These are phyloP conservation scores for Onthophagus taurus DNA, from an alignment of 1,140 invertebrate species.

Conservation along the genomic window DNA sequence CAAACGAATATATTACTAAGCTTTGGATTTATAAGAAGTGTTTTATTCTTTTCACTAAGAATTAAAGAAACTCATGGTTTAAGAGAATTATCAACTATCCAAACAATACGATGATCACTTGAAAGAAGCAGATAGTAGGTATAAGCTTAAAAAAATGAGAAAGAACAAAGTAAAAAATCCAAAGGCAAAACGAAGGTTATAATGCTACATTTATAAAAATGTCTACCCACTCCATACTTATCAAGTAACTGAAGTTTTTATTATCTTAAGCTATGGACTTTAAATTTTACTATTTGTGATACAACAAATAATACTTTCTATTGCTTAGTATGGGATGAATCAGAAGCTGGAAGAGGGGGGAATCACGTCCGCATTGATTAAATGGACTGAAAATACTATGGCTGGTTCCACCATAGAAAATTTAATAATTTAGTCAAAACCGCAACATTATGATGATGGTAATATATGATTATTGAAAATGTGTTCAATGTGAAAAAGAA, in stretches of 20 bases:
- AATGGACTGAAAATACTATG: slow-evolving; percentile 12
- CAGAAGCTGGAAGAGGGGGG: slow-evolving; percentile 10
- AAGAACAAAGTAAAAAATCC: slow-evolving; percentile 6
- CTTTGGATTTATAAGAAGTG: slow-evolving; percentile 7
- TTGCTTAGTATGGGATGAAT: slow-evolving; percentile 15
- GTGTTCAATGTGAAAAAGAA: too few relatives aligned
- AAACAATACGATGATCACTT: slow-evolving; percentile 9
- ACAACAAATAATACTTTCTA: slow-evolving; percentile 10
- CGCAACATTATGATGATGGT: slow-evolving; percentile 13
- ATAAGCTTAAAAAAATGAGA: slow-evolving; percentile 7
- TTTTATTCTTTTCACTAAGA: slow-evolving; percentile 4
- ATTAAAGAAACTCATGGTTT: background rate
- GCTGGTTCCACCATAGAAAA: slow-evolving; percentile 4
- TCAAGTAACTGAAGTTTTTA: slow-evolving; percentile 15
- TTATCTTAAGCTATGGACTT: slow-evolving; percentile 12
- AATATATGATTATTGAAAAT: too few relatives aligned
- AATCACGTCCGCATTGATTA: slow-evolving; percentile 10
- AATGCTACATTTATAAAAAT: slow-evolving; percentile 11
- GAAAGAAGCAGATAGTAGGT: slow-evolving; percentile 9
- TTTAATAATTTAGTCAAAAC: slow-evolving; percentile 13
- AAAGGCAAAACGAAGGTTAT: slow-evolving; percentile 6
- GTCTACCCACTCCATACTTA: slow-evolving; percentile 8
- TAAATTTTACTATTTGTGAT: slow-evolving; percentile 15
- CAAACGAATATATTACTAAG: slow-evolving; percentile 1
- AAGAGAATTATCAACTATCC: background rate